Conservation (phyloP, 2,113 vertebrate species). For the Montifringilla adamsi region DNA sequence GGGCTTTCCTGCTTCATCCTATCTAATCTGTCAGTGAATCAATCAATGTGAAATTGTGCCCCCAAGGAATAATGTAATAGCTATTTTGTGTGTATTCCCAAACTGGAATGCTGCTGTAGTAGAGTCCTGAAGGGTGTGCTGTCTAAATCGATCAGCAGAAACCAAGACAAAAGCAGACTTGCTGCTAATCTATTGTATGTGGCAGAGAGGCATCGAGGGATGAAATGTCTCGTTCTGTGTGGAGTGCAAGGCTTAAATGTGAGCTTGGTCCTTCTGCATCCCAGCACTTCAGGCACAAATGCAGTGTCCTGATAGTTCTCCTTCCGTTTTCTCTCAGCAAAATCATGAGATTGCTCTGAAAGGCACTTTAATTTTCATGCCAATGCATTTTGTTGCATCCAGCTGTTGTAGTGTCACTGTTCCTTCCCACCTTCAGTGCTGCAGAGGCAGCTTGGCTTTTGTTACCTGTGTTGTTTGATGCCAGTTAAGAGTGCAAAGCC, state of each 20-base stretch:
- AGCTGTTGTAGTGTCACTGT: background rate
- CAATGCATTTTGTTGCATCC: background rate
- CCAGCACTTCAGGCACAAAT: background rate
- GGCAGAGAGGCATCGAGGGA: background rate
- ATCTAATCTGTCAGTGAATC: conserved; percentile 3
- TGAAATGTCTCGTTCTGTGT: background rate
- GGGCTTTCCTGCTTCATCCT: background rate
- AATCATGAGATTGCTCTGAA: background rate
- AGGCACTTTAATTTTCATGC: background rate
- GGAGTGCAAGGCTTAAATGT: background rate
- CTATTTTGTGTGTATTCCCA: background rate
- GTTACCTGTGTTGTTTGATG: background rate
- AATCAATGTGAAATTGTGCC: background rate
- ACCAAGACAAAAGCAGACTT: background rate
- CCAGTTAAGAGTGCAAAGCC: background rate
- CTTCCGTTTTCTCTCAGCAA: background rate
- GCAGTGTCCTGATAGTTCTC: background rate
- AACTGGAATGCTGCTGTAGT: background rate
- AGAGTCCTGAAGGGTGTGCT: background rate
- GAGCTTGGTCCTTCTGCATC: background rate
- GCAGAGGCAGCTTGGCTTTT: background rate
- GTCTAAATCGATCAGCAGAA: background rate
- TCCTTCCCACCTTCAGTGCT: background rate
- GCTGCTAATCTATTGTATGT: background rate
- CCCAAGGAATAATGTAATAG: background rate